phyloP scores from a whole-genome alignment of 2,888 invertebrate species.

The Lycaena phlaeas region DNA sequence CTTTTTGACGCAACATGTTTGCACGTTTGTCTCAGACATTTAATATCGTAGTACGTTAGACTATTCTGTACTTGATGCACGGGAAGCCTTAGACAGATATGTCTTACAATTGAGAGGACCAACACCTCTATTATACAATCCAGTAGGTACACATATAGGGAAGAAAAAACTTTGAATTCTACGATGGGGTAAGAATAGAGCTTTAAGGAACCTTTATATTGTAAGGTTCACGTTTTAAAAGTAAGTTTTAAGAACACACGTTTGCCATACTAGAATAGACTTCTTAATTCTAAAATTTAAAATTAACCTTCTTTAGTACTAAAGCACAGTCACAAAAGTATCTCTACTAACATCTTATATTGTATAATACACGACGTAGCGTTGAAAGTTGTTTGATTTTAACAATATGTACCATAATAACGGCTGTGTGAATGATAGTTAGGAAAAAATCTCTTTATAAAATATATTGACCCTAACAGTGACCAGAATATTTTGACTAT shows the following conservation, averaged over 20 bases:
- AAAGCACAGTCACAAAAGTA: background rate
- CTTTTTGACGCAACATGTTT: too few species aligned
- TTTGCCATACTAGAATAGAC: constrained; percentile 10
- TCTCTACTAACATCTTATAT: background rate
- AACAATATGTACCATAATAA: constrained; percentile 3
- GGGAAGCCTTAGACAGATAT: too few species aligned
- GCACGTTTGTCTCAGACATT: too few species aligned
- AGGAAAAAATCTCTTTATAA: background rate
- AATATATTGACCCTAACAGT: background rate
- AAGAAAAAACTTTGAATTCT: too few species aligned
- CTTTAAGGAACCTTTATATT: constrained; percentile 8
- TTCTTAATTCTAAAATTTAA: background rate
- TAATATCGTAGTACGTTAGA: too few species aligned
- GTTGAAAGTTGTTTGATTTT: background rate
- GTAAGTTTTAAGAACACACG: background rate
- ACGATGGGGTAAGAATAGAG: constrained; percentile 5
- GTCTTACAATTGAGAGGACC: too few species aligned
- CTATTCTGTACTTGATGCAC: too few species aligned
- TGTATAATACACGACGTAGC: background rate
- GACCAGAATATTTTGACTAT: background rate
- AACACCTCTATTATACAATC: too few species aligned
- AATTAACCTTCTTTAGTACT: too few species aligned
- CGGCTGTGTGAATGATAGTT: constrained; percentile 8
- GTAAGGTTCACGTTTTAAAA: constrained; percentile 9
- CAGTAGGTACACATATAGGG: too few species aligned